Conservation (phyloP, 2,113 vertebrate genomes). For the Puffinus mauretanicus region DNA sequence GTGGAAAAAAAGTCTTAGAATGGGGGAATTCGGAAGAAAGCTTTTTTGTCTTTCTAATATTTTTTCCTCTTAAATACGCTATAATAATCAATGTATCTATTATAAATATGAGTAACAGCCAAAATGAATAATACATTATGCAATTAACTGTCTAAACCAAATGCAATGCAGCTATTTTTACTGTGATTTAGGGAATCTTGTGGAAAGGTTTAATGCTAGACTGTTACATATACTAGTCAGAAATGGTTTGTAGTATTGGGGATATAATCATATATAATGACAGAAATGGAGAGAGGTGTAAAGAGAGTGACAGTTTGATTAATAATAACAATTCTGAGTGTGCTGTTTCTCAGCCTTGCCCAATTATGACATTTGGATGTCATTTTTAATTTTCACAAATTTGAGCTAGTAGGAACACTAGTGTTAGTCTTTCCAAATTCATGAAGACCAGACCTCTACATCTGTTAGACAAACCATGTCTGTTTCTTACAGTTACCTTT, state of each 20-base stretch:
- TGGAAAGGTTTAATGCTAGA: background rate
- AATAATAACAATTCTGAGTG: background rate
- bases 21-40: background rate
- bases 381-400: conserved; percentile 18
- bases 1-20: background rate
- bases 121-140: background rate
- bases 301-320: background rate
- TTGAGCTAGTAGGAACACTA: background rate
- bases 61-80: background rate
- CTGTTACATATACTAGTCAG: background rate
- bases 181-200: background rate
- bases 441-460: background rate
- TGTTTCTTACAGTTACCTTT: background rate
- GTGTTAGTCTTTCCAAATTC: background rate
- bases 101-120: background rate
- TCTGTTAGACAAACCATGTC: background rate
- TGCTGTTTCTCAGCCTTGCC: background rate
- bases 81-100: background rate
- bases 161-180: background rate
- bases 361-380: background rate
- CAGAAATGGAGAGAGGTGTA: background rate
- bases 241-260: background rate
- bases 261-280: background rate
- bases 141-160: background rate
- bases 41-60: background rate